Base-by-base conservation (phyloP, 2,113 vertebrate genomes). In the Tichodroma muraria region DNA sequence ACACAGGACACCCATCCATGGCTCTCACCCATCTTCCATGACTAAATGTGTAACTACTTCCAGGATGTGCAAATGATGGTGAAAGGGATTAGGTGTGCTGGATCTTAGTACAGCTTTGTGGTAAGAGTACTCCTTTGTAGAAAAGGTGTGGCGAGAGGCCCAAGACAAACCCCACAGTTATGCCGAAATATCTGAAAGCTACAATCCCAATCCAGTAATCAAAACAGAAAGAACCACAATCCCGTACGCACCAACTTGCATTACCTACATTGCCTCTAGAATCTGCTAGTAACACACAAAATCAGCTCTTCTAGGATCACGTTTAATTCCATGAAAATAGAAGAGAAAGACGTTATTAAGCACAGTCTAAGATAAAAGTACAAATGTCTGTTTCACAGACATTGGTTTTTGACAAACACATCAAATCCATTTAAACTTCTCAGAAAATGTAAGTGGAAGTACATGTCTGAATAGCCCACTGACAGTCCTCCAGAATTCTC, bases 191-290 rank as follows among this genome's bases (percentile, higher is more conserved):
- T 11, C 33, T 56, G 14, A 54, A 71, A 81, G 44, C n/a, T 66
- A 25, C 19, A 71, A 54, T 9, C 6, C 24, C 25, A 31, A 37
- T 13, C 40, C 33, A 52, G 24, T 20, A 73, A 45, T 40, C 31
- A 49, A 57, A 88, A 42, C 40, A 66, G 35, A 61, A 15, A 6
- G 38, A 86, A 70, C 22, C 28, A 57, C 27, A 35, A 47, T 37
- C 8, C 27, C 1, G 0, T 13, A 61, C 1, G 13, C 14, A 70
- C 25, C n/a, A 66, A 33, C 5, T 63, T 25, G 8, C 4, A 27
- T 57, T 17, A 45, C 20, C 19, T 4, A 47, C 9, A 7, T 88
- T 40, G 40, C n/a, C 30, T 54, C 40, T 37, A 72, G 28, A 88
- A 77, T 9, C 63, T 47, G 27, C 23, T 49, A 44, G 24, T 21